phyloP scores from a whole-genome alignment of 2,113 vertebrate species.

The Antechinus flavipes region DNA sequence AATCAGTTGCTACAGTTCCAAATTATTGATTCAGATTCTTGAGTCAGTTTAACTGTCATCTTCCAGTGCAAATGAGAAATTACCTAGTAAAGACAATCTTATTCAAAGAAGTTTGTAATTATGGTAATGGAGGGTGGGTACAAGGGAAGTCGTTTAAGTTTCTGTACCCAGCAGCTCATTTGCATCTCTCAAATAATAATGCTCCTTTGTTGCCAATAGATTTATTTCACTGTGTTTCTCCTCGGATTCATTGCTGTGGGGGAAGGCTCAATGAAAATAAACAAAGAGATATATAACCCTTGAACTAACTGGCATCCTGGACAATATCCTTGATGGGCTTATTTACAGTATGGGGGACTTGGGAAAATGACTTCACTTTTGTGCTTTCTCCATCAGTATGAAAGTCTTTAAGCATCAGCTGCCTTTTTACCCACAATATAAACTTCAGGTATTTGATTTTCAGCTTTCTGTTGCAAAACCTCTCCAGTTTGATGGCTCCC shows the following conservation, averaged over 20 bases:
- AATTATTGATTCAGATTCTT: constrained; percentile 26
- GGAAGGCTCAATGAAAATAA: constrained; percentile 34
- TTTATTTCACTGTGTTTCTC: constrained; percentile 76
- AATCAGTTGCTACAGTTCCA: constrained; percentile 43
- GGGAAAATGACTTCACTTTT: constrained; percentile 72
- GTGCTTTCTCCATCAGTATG: constrained; percentile 53
- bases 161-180: constrained; percentile 58
- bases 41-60: background rate
- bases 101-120: constrained; percentile 24
- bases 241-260: constrained; percentile 39
- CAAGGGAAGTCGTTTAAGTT: constrained; percentile 29
- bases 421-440: constrained; percentile 66
- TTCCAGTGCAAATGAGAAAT: background rate
- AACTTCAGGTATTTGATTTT: constrained; percentile 60
- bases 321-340: constrained; percentile 53
- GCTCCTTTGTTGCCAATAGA: constrained; percentile 71
- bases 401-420: constrained; percentile 51
- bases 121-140: constrained; percentile 9
- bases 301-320: constrained; percentile 74
- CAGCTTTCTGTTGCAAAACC: constrained; percentile 68
- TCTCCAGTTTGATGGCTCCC: constrained; percentile 41
- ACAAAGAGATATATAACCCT: constrained; percentile 66
- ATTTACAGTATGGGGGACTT: constrained; percentile 54
- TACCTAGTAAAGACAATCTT: background rate
- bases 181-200: constrained; percentile 72